phyloP scores from a whole-genome alignment of 2,797 vertebrate species.

The Pipistrellus pygmaeus region DNA sequence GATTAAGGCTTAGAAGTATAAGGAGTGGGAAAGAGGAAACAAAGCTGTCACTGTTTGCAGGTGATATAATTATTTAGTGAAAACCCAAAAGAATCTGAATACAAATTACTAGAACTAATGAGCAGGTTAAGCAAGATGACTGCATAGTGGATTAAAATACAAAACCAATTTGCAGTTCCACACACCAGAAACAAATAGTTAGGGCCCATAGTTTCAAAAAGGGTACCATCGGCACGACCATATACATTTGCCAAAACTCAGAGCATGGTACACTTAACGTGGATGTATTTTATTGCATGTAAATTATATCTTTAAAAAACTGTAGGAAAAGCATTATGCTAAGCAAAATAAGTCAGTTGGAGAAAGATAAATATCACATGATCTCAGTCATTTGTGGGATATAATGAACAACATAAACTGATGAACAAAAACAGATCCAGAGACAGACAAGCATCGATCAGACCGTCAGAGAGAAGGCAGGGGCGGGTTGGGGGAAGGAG shows the following conservation, averaged over 20 bases:
- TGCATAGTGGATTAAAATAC: not conserved
- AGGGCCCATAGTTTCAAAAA: slow-evolving; percentile 40
- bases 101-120: slow-evolving; percentile 51
- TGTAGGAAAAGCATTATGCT: not conserved
- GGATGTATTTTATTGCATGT: not conserved
- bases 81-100: slow-evolving; percentile 32
- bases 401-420: no score
- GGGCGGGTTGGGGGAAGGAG: no score
- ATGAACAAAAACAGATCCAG: no score
- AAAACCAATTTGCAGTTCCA: slow-evolving; percentile 39
- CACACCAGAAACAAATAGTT: not conserved
- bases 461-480: no score
- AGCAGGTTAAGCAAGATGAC: slow-evolving; percentile 31
- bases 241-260: slow-evolving; percentile 46
- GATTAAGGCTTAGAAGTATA: slow-evolving; percentile 44
- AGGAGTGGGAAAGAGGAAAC: not conserved
- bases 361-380: no score
- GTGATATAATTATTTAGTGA: slow-evolving; percentile 50
- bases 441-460: no score
- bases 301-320: slow-evolving; percentile 36
- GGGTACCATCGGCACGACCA: not conserved
- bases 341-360: no score
- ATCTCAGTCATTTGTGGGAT: no score
- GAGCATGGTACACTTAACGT: not conserved
- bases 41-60: slow-evolving; percentile 47